phyloP scores from a whole-genome alignment of 2,888 invertebrate species.

The Rutpela maculata region DNA sequence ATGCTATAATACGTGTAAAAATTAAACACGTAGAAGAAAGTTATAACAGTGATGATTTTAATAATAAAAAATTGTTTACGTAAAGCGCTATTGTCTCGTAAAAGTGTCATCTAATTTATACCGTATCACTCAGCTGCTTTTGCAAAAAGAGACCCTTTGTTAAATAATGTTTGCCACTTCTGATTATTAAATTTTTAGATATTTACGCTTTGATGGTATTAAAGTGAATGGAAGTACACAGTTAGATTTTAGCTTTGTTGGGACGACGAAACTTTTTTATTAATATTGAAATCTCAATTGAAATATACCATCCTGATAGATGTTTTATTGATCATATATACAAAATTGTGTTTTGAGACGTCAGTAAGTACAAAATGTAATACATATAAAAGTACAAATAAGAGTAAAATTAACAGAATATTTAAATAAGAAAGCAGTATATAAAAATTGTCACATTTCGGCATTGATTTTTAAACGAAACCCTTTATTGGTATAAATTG shows the following conservation, averaged over 20 bases:
- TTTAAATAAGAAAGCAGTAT: too few species aligned
- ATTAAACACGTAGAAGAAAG: neutral
- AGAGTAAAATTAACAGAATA: too few species aligned
- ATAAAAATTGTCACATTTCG: too few species aligned
- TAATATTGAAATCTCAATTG: neutral
- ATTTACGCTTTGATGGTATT: neutral
- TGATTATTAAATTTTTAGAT: neutral
- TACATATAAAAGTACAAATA: too few species aligned
- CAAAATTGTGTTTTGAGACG: too few species aligned
- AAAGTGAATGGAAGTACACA: neutral
- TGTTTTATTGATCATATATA: too few species aligned
- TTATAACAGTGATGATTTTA: neutral
- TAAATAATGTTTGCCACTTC: neutral
- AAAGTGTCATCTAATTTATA: neutral
- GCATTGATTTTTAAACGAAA: too few species aligned
- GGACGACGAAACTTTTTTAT: neutral
- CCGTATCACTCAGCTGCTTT: neutral
- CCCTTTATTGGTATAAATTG: too few species aligned
- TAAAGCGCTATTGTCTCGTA: neutral
- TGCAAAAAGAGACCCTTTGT: neutral
- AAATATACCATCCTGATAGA: too few species aligned
- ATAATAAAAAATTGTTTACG: neutral
- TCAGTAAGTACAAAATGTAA: too few species aligned
- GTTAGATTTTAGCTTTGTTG: neutral
- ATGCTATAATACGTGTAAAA: neutral